phyloP scores from a whole-genome alignment of 2,113 vertebrate genomes.

The Prunella himalayana region DNA sequence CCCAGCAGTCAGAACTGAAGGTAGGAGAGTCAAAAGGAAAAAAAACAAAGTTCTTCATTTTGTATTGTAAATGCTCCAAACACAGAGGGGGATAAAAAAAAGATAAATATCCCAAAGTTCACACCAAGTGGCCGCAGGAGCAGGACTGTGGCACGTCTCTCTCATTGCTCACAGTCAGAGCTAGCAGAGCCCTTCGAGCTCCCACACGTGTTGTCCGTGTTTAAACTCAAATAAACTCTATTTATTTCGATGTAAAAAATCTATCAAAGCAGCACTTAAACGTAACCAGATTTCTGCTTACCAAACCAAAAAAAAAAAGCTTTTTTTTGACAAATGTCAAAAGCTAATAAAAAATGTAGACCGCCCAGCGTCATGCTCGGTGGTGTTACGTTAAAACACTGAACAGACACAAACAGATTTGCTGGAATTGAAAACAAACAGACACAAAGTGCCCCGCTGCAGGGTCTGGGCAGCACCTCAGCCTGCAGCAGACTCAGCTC shows the following conservation, averaged over 20 bases:
- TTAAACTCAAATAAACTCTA: neutral
- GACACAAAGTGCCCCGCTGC: neutral
- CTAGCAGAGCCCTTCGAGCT: neutral
- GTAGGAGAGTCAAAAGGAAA: neutral
- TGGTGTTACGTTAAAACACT: neutral
- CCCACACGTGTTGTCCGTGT: neutral
- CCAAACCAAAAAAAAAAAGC: neutral
- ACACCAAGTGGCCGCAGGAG: rapidly evolving
- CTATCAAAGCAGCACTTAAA: neutral
- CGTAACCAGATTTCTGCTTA: neutral
- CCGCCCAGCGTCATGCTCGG: neutral
- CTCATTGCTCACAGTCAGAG: neutral
- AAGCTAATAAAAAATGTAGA: neutral
- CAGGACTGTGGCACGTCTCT: neutral
- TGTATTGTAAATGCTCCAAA: neutral
- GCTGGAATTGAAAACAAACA: neutral
- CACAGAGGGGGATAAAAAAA: neutral
- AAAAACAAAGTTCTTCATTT: neutral
- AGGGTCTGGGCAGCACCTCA: neutral
- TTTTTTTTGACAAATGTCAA: neutral
- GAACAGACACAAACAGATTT: neutral
- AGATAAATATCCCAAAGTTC: neutral
- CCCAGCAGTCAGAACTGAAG: neutral
- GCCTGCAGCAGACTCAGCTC: neutral
- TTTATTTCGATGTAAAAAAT: neutral